Base-by-base conservation (phyloP, 1,140 invertebrate species). In the Coelopa frigida region DNA sequence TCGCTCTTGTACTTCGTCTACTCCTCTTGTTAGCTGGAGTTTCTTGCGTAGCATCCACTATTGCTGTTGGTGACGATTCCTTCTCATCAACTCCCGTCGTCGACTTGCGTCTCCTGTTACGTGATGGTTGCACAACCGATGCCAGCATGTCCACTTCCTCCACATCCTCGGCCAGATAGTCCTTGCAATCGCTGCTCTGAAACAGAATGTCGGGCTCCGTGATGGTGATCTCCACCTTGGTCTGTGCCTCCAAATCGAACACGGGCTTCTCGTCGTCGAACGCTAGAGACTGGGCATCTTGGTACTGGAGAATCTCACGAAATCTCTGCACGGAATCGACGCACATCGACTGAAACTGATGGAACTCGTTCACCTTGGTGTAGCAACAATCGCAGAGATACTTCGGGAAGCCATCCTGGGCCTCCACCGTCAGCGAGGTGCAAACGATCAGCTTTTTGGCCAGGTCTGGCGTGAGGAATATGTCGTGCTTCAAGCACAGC, bases 331-430 rank as follows among this genome's bases (percentile, higher is more conserved):
- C 50, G 49, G 59, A 46, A 4, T 47, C 41, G 11, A 56, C 44
- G 46, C 62, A 62, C 3, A 49, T 46, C 17, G 46, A 40, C 15
- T 57, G 61, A 18, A 66, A 66, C 35, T 50, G 43, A 38, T 57
- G 51, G 12, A 52, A 51, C n/a, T 53, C 46, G 4, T 53, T 51
- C 21, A 66, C 14, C 15, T 59, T 44, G 15, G 55, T 38, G 15
- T 44, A 54, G 36, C 62, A 66, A 0, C 18, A 10, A 10, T 29
- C 26, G 17, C 62, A 66, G 0, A 66, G 33, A 10, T 48, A 39
- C 27, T 51, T 55, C 14, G 62, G 53, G 37, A 40, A 50, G 24
- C 32, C 24, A 36, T 49, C 48, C 15, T n/a, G 15, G 14, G 17
- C 17, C 11, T 22, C 36, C 20, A 33, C 4, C 5, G 31, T 32